Conservation (phyloP, 2,797 vertebrate genomes). For the Lepilemur ruficaudatus region DNA sequence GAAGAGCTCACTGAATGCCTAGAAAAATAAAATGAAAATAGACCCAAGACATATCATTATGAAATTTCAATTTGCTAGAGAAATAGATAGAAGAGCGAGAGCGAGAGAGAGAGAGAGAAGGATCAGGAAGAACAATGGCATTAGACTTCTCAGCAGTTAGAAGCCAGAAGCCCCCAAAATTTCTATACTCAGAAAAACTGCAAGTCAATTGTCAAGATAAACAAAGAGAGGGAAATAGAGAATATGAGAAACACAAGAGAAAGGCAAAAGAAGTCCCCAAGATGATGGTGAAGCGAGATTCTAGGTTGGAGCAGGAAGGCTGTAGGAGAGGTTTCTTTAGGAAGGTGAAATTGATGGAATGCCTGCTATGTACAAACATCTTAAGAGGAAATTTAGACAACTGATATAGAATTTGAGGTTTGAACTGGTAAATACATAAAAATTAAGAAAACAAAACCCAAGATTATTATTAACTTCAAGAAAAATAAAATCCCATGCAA, state of each 20-base stretch:
- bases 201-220: neutral
- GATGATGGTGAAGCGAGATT: neutral
- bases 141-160: neutral
- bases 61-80: neutral
- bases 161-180: neutral
- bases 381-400: neutral
- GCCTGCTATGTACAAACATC: neutral
- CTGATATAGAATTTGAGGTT: neutral
- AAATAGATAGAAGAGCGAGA: neutral
- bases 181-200: neutral
- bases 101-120: accelerated
- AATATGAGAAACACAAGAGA: neutral
- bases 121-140: neutral
- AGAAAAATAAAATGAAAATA: neutral
- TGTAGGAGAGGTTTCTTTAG: neutral
- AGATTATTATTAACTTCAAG: neutral
- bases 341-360: neutral
- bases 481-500: neutral
- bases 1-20: neutral
- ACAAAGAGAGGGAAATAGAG: neutral
- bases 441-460: neutral
- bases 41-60: neutral
- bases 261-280: neutral
- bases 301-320: neutral
- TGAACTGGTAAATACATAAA: neutral